Evolutionary conservation across 2,113 vertebrate genomes (phyloP).

Genomic region (Vidua chalybeata): DNA sequence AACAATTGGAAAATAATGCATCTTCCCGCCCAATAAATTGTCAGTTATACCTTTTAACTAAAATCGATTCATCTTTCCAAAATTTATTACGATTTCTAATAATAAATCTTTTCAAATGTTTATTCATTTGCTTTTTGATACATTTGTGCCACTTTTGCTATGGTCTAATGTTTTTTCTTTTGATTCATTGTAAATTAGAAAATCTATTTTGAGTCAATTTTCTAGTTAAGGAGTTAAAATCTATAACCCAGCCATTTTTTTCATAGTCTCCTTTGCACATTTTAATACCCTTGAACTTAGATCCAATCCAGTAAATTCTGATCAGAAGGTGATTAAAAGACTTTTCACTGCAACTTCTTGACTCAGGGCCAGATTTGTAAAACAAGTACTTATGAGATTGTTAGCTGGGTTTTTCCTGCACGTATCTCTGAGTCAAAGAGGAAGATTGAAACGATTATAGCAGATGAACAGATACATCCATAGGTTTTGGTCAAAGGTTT

Average conservation of each 20-base stretch:
- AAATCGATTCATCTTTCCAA: constrained; percentile 97
- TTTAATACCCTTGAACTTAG: constrained; percentile 84
- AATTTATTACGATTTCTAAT: constrained; percentile 95
- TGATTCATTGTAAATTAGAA: constrained; percentile 95
- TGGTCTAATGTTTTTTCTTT: constrained; percentile 97
- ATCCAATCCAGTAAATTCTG: constrained; percentile 74
- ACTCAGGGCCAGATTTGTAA: constrained; percentile 64
- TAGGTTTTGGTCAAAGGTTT: not conserved
- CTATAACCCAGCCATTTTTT: constrained; percentile 76
- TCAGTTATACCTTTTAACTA: constrained; percentile 98
- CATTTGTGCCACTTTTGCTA: constrained; percentile 97
- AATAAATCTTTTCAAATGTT: constrained; percentile 99
- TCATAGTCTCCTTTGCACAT: constrained; percentile 76
- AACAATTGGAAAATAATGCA: constrained; percentile 99
- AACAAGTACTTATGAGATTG: not conserved
- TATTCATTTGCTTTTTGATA: constrained; percentile 99
- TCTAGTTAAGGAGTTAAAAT: constrained; percentile 96
- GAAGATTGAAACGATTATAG: not conserved
- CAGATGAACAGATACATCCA: not conserved
- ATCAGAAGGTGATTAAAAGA: constrained; percentile 75
- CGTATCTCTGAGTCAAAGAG: not conserved
- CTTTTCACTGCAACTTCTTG: constrained; percentile 70
- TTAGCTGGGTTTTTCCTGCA: not conserved
- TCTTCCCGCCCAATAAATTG: constrained; percentile 99
- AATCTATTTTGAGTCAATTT: constrained; percentile 98